Conservation (phyloP, 2,797 vertebrate species). For the Numenius phaeopus region DNA sequence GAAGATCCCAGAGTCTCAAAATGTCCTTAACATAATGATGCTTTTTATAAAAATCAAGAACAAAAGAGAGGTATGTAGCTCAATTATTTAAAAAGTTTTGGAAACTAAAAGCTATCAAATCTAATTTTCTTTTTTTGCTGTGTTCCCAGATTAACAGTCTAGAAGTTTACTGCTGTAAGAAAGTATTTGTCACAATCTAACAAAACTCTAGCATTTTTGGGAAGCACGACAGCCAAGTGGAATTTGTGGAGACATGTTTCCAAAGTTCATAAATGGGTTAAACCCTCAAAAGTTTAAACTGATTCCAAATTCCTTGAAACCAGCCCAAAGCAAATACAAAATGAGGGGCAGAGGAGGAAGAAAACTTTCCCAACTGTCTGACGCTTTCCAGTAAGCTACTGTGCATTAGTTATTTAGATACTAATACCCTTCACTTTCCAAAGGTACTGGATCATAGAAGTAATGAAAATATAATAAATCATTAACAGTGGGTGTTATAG, state of each 20-base stretch:
- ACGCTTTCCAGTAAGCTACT: neutral
- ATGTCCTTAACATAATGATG: neutral
- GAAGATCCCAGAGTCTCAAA: neutral
- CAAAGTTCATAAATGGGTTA: conserved; percentile 27
- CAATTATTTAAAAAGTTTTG: neutral
- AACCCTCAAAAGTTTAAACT: neutral
- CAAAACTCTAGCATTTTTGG: neutral
- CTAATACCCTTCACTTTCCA: neutral
- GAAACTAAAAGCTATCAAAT: neutral
- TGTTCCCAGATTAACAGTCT: neutral
- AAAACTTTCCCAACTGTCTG: conserved; percentile 1
- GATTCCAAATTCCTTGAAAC: conserved; percentile 28
- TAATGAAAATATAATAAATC: conserved; percentile 1
- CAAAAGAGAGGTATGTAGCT: neutral
- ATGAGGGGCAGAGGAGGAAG: neutral
- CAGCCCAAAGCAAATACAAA: neutral
- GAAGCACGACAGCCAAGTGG: neutral
- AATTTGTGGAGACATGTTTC: neutral
- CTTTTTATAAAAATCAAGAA: neutral
- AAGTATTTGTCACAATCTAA: neutral
- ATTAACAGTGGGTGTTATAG: neutral
- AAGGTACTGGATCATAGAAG: neutral
- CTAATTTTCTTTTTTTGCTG: neutral
- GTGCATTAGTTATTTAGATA: neutral
- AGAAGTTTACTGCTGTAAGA: neutral